Evolutionary conservation across 1,140 invertebrate species (phyloP).

Genomic region (Caenorhabditis tropicalis): DNA sequence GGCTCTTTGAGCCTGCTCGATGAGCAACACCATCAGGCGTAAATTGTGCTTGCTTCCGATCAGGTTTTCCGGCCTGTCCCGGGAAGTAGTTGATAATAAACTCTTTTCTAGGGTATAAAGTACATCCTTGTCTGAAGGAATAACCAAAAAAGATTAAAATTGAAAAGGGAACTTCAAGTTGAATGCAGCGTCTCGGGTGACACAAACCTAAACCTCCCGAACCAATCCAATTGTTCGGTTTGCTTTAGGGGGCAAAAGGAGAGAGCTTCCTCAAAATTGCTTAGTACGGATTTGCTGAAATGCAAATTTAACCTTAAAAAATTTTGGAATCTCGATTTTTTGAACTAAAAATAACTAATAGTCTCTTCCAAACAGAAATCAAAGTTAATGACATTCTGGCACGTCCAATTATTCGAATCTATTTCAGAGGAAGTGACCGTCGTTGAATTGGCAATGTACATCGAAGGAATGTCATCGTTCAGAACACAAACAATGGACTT

Average conservation of each 20-base stretch:
- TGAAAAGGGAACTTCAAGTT: conserved; percentile 41
- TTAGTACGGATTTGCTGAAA: background rate
- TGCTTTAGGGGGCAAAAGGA: too few relatives aligned
- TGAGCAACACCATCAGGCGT: conserved; percentile 14
- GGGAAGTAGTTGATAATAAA: background rate
- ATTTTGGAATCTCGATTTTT: too few relatives aligned
- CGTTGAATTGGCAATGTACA: conserved; percentile 71
- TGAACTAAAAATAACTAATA: too few relatives aligned
- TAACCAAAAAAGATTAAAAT: background rate
- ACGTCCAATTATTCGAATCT: background rate
- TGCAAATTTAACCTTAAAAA: too few relatives aligned
- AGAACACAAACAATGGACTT: conserved; percentile 74
- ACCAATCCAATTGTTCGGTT: conserved; percentile 6
- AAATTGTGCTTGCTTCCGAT: conserved; percentile 19
- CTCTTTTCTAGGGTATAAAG: background rate
- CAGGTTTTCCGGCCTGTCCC: background rate
- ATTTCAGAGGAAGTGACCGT: conserved; percentile 63
- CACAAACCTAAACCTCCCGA: background rate
- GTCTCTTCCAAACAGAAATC: background rate
- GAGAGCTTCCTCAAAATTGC: background rate
- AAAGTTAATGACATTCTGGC: background rate
- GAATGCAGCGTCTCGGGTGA: background rate
- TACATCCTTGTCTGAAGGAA: background rate
- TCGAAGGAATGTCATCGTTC: conserved; percentile 68
- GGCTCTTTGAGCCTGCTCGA: conserved; percentile 16